These are phyloP conservation scores for Phyllotreta cruciferae DNA, from an alignment of 2,888 invertebrate genomes.

Conservation along the genomic window DNA sequence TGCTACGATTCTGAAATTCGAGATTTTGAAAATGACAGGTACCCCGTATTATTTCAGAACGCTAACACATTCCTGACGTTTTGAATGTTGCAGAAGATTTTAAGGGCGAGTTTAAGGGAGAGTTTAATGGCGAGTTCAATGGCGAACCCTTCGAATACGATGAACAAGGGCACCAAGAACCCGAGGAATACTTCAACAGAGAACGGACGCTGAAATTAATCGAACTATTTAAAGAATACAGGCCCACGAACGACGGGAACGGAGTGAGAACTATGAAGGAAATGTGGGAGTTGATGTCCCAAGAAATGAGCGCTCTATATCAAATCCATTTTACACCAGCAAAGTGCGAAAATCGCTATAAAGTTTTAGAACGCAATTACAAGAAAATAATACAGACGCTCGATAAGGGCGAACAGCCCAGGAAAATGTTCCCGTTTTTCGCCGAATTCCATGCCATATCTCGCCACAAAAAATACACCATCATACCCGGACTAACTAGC, in stretches of 20 bases:
- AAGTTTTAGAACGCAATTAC: conserved; percentile 27
- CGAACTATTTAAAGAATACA: conserved; percentile 24
- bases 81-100: too few species aligned
- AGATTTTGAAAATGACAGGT: too few species aligned
- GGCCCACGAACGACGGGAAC: conserved; percentile 10
- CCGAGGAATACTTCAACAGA: conserved; percentile 17
- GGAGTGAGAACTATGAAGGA: conserved; percentile 27
- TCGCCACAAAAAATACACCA: conserved; percentile 5
- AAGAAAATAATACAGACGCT: conserved; percentile 10
- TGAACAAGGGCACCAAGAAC: background rate
- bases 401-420: background rate
- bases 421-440: conserved; percentile 11
- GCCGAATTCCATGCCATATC: conserved; percentile 1
- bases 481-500: conserved; percentile 1
- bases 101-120: too few species aligned
- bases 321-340: conserved; percentile 11
- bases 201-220: conserved; percentile 23
- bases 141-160: too few species aligned
- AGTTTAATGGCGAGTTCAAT: too few species aligned
- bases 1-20: too few species aligned
- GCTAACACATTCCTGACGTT: too few species aligned
- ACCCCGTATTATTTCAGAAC: too few species aligned
- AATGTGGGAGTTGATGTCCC: conserved; percentile 28
- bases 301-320: conserved; percentile 2
- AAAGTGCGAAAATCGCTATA: conserved; percentile 31